Base-by-base conservation (phyloP, 2,888 invertebrate species). In the Hipparchia semele region DNA sequence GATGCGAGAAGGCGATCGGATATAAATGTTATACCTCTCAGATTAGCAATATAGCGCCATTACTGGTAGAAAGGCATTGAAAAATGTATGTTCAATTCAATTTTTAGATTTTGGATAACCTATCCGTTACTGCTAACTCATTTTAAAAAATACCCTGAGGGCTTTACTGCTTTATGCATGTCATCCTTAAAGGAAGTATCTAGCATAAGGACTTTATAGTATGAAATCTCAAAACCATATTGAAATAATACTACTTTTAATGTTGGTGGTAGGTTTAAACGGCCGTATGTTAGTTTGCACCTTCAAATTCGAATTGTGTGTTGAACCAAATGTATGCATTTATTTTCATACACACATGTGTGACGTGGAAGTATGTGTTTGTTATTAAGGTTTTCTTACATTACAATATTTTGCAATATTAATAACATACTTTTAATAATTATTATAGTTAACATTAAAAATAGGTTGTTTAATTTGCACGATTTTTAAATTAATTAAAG, bases 251-350 rank as follows among this genome's bases (percentile, higher is more conserved):
- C 0, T 23, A 23, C 23, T 23, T 23, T 23, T 23, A 23, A 23
- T 23, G 23, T 23, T 23, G 23, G 23, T 23, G 23, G 23, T 23
- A 23, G 23, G 23, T 39, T 39, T 0, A 39, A 2, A 39, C 39
- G 39, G 2, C 39, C 58, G 8, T 13, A 7, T 23, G 58, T 23
- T 58, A 6, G 13, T 58, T 23, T 13, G 23, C 58, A 54, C 54
- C 54, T 56, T 23, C 7, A 64, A 64, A 49, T 10, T 62, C 13
- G 5, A 62, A 62, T 53, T 65, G 65, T 65, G 65, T 53, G 33
- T 65, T 23, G 8, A 64, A 65, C 65, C 65, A 65, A 65, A 65
- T 65, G 23, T 53, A 53, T 33, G 53, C 65, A 65, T 65, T 65
- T 65, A 65, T 53, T 65, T 53, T 64, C 64, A 46, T 64, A 33